Conservation (phyloP, 2,113 vertebrate genomes). For the Trochalopteron elliotii region DNA sequence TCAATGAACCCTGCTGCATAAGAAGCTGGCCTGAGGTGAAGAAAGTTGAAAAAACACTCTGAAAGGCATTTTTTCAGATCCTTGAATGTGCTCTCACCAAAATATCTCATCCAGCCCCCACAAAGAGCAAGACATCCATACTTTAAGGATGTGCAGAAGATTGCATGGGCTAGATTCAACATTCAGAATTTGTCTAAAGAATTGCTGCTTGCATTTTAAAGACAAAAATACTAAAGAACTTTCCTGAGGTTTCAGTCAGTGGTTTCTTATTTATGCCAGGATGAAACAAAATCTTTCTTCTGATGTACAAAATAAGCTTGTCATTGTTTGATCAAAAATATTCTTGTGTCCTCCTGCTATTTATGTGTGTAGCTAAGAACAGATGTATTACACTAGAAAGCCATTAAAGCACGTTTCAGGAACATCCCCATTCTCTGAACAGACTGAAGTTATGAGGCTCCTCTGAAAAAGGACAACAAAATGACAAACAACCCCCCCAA, state of each 20-base stretch:
- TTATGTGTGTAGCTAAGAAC: not conserved
- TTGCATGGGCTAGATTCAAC: not conserved
- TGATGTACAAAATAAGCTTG: not conserved
- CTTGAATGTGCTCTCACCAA: not conserved
- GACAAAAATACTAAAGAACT: not conserved
- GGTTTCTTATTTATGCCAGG: not conserved
- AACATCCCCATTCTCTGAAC: not conserved
- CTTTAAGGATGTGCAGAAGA: not conserved
- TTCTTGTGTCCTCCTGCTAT: not conserved
- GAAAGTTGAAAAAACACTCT: not conserved
- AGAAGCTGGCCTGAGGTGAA: not conserved
- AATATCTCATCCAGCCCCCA: not conserved
- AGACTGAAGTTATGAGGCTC: not conserved
- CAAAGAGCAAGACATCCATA: not conserved
- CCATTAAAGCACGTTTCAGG: not conserved
- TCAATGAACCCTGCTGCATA: not conserved
- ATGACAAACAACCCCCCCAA: not conserved
- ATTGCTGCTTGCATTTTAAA: not conserved
- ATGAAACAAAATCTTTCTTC: not conserved
- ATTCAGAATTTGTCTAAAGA: not conserved
- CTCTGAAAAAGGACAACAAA: not conserved
- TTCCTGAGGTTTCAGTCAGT: not conserved
- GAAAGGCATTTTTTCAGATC: not conserved
- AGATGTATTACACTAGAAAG: not conserved
- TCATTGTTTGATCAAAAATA: not conserved